Evolutionary conservation across 2,888 invertebrate genomes (phyloP), one percentile per base, ranked within the genome.

Genomic region (Caradrina kadenii): DNA sequence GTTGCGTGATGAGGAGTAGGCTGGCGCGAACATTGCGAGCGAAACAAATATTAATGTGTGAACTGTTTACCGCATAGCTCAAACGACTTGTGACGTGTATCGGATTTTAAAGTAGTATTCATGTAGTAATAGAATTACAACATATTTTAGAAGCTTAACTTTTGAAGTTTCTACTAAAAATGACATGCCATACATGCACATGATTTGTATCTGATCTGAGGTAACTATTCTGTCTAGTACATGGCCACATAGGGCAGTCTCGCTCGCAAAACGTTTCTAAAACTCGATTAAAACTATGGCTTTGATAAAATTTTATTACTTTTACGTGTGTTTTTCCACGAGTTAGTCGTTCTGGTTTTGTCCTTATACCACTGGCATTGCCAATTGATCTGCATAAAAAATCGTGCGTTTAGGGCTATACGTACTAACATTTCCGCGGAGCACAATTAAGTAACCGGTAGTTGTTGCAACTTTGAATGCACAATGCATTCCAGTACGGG

Each of bases 231-330:
- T 39, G 39, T 39, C 11, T 39, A 39, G 11, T 39, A 11, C 11
- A 39, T 7, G 11, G 11, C 11, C 39, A 39, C 10, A 1, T 11
- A 0, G 39, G 10, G 39, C 11, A 39, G 11, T 39, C 11, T 11
- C 11, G 39, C 7, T 39, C 39, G 10, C 39, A 39, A 4, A 5
- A 45, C 45, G 6, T 45, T 17, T 2, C 45, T 45, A 45, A 49
- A 42, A 35, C 15, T 8, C 55, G 55, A 53, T 55, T 60, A 55
- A 63, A 56, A 63, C 17, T 45, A 61, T 15, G 1, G 10, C 39
- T 55, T 49, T 22, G 3, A 49, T 73, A 53, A 73, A 63, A 45
- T 67, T 72, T 63, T 67, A 77, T 11, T 55, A 39, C 61, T 50
- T 76, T 52, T 63, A 76, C 48, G 35, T 13, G 22, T 60, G 56